These are phyloP conservation scores for Drosophila takahashii DNA, from an alignment of 1,140 invertebrate species.

Conservation along the genomic window DNA sequence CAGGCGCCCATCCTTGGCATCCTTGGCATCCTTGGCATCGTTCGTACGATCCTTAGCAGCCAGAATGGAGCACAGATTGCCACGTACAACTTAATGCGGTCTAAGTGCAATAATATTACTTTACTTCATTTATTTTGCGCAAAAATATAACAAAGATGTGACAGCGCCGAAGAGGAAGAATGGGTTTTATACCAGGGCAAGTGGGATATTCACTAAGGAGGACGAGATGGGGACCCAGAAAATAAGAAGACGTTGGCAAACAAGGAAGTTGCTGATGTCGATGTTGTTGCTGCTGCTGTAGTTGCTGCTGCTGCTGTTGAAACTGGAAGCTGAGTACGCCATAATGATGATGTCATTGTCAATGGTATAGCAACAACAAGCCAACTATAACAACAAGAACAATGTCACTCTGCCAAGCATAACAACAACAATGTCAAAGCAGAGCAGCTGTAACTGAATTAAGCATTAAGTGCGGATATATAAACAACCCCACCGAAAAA, in stretches of 20 bases:
- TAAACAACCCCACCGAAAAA: slow-evolving; percentile 80
- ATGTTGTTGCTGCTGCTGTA: slow-evolving; percentile 12
- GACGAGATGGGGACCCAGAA: slow-evolving; percentile 2
- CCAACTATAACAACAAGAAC: slow-evolving; percentile 22
- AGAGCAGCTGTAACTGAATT: slow-evolving; percentile 80
- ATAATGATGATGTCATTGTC: slow-evolving; percentile 84
- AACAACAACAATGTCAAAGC: slow-evolving; percentile 55
- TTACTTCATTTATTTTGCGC: slow-evolving; percentile 83
- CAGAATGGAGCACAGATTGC: slow-evolving; percentile 66
- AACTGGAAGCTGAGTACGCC: slow-evolving; percentile 68
- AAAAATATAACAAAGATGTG: slow-evolving; percentile 84
- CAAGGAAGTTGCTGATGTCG: slow-evolving; percentile 51
- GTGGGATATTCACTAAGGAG: background rate
- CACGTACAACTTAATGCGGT: slow-evolving; percentile 82
- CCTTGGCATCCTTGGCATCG: slow-evolving; percentile 12
- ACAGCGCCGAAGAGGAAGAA: slow-evolving; percentile 57
- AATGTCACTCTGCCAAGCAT: slow-evolving; percentile 37
- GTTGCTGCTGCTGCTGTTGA: slow-evolving; percentile 11
- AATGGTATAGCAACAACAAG: slow-evolving; percentile 53
- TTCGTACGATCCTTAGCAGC: slow-evolving; percentile 13
- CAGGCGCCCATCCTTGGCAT: slow-evolving; percentile 23
- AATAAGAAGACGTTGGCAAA: slow-evolving; percentile 44
- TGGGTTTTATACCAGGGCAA: slow-evolving; percentile 13
- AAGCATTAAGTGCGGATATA: slow-evolving; percentile 83
- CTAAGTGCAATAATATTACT: slow-evolving; percentile 84